A percentile compares a stretch with the other conserved stretches of the same genome.
Conservation (phyloP, 2,888 invertebrate species). For the Agriopis aurantiaria region DNA sequence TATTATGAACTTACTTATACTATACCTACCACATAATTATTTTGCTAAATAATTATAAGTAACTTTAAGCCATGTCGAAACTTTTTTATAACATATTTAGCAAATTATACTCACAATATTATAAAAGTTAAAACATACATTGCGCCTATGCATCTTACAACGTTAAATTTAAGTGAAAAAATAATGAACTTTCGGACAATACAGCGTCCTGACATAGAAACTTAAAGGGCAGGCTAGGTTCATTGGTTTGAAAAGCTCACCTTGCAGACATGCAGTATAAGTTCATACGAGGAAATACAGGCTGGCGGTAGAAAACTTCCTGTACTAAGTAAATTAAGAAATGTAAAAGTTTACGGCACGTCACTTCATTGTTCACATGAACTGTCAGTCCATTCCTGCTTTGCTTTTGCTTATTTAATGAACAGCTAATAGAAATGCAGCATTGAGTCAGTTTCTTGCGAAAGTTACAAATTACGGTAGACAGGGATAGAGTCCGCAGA, state of each 20-base stretch:
- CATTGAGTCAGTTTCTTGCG: constrained; percentile 21
- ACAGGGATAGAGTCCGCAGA: constrained; percentile 46
- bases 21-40: no score
- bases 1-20: no score
- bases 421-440: background rate
- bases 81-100: no score
- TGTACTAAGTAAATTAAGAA: constrained; percentile 30
- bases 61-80: no score
- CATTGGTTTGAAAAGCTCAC: constrained; percentile 76
- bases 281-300: constrained; percentile 62
- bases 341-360: background rate
- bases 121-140: no score
- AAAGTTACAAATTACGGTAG: background rate
- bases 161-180: background rate
- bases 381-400: constrained; percentile 48
- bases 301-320: constrained; percentile 53
- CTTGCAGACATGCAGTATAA: constrained; percentile 76
- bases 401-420: background rate
- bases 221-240: constrained; percentile 56
- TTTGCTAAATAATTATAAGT: no score
- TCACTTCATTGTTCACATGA: background rate
- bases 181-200: constrained; percentile 37
- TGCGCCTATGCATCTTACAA: background rate
- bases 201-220: constrained; percentile 40
- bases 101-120: no score